A percentile compares a stretch with the other conserved stretches of the same genome.
phyloP scores from a whole-genome alignment of 2,797 vertebrate genomes.

The Apogon hyalosoma region DNA sequence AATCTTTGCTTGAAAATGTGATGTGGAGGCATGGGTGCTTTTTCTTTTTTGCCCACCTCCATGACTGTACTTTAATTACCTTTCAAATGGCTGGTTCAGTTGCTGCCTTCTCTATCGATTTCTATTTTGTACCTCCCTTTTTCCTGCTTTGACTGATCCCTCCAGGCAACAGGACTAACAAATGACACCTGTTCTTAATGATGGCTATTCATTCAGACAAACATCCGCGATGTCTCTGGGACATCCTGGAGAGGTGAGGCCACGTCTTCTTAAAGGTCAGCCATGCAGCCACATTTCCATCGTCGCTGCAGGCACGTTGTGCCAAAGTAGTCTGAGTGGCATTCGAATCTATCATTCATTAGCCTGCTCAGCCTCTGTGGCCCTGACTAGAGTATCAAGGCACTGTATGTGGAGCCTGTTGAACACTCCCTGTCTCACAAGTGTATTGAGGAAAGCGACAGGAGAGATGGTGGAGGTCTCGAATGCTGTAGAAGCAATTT shows the following conservation, averaged over 20 bases:
- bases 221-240: conserved; percentile 48
- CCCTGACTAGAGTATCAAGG: conserved; percentile 25
- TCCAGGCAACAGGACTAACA: conserved; percentile 65
- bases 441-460: conserved; percentile 8
- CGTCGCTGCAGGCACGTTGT: conserved; percentile 43
- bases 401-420: conserved; percentile 36
- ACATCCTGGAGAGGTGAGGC: conserved; percentile 46
- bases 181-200: conserved; percentile 71
- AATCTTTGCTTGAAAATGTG: conserved; percentile 16
- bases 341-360: conserved; percentile 67
- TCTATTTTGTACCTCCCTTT: conserved; percentile 67
- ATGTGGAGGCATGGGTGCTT: conserved; percentile 10
- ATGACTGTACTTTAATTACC: conserved; percentile 68
- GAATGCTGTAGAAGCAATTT: conserved; percentile 66
- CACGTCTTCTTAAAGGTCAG: conserved; percentile 70
- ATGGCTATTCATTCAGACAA: conserved; percentile 70
- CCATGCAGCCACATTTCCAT: conserved; percentile 17
- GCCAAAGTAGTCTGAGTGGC: conserved; percentile 36
- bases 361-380: conserved; percentile 44
- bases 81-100: conserved; percentile 70
- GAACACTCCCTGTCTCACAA: conserved; percentile 27
- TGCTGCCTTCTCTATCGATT: conserved; percentile 73
- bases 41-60: conserved; percentile 28
- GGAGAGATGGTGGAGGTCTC: conserved; percentile 50
- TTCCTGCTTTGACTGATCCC: conserved; percentile 67